These are phyloP conservation scores for Spinus olivaceus DNA, from an alignment of 2,797 vertebrate species.

Conservation along the genomic window DNA sequence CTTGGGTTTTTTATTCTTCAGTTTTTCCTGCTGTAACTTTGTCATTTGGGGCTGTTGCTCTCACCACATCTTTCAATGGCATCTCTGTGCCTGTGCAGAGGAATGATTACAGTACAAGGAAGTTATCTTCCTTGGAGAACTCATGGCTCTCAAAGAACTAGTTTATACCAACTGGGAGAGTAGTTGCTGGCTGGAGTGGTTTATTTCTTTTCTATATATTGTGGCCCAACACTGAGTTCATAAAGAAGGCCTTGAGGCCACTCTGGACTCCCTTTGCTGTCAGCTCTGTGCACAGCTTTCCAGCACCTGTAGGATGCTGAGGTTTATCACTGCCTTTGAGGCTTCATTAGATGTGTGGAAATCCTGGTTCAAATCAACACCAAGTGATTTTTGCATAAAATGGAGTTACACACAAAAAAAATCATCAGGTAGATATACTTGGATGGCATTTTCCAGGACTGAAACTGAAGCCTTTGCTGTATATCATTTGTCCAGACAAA, in stretches of 20 bases:
- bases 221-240: neutral
- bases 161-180: neutral
- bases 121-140: neutral
- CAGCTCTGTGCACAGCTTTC: neutral
- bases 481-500: neutral
- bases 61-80: neutral
- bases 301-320: neutral
- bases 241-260: neutral
- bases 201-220: neutral
- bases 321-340: neutral
- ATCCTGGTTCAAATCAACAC: neutral
- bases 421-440: neutral
- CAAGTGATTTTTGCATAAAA: neutral
- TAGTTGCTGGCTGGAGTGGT: neutral
- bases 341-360: rapidly evolving
- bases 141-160: neutral
- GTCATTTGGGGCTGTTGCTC: neutral
- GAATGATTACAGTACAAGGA: neutral
- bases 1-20: rapidly evolving
- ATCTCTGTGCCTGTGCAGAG: neutral
- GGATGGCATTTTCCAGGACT: neutral
- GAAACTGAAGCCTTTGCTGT: neutral
- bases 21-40: neutral
- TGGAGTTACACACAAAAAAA: neutral
- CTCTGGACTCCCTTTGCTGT: neutral